Evolutionary conservation across 2,113 vertebrate genomes (phyloP).

Genomic region (Ammodytes marinus): DNA sequence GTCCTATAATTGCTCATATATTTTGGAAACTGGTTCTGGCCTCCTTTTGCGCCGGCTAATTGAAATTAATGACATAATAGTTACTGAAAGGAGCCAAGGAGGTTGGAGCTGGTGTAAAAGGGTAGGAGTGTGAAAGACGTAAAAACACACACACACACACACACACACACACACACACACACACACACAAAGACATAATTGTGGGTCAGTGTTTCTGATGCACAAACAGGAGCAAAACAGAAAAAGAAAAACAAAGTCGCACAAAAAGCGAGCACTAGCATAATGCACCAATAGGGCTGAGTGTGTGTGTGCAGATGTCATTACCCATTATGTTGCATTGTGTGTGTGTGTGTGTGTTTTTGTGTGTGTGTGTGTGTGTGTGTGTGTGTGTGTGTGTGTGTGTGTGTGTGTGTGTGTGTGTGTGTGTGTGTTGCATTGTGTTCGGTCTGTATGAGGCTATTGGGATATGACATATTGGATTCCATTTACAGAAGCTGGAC

Average conservation of each 20-base stretch:
- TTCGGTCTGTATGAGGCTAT: neutral
- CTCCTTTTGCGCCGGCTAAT: neutral
- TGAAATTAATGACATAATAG: neutral
- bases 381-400: neutral
- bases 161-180: neutral
- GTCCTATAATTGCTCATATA: neutral
- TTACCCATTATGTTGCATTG: conserved; percentile 30
- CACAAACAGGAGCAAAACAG: neutral
- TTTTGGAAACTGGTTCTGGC: neutral
- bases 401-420: neutral
- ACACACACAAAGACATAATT: neutral
- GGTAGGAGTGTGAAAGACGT: neutral
- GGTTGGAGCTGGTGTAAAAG: neutral
- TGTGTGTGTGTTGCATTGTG: neutral
- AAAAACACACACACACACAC: no score
- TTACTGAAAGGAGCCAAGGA: neutral
- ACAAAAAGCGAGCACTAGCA: neutral
- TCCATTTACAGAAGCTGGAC: conserved; percentile 25
- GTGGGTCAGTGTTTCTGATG: neutral
- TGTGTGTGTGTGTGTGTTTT: conserved; percentile 19
- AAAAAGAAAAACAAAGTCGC: neutral
- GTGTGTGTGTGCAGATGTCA: conserved; percentile 4
- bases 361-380: conserved; percentile 13
- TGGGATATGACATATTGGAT: conserved; percentile 29
- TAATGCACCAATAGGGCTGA: neutral